These are phyloP conservation scores for Microctenopoma lineatum DNA, from an alignment of 2,797 vertebrate genomes.

Conservation along the genomic window DNA sequence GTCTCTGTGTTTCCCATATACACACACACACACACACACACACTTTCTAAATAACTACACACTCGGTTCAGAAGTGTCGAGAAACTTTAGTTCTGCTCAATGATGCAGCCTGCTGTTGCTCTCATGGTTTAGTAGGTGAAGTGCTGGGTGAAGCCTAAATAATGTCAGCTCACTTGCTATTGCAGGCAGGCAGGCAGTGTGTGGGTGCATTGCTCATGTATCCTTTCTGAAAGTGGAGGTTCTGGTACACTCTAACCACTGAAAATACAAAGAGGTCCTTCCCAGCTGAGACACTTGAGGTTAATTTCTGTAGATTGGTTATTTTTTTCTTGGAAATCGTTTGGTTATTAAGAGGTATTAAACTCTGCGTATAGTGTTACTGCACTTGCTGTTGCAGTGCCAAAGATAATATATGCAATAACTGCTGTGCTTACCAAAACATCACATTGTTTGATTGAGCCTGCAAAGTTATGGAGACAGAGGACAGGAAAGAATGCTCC, in stretches of 20 bases:
- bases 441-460: neutral
- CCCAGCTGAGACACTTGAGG: neutral
- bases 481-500: neutral
- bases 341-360: neutral
- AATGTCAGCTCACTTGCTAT: slow-evolving; percentile 42
- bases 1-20: neutral
- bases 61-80: neutral
- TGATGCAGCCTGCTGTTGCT: slow-evolving; percentile 10
- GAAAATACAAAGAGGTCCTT: slow-evolving; percentile 6
- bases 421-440: neutral
- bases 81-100: slow-evolving; percentile 26
- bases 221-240: slow-evolving; percentile 11
- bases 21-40: neutral
- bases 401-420: neutral
- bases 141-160: slow-evolving; percentile 41
- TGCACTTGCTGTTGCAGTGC: too few relatives aligned
- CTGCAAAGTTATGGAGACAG: neutral
- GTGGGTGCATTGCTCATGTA: slow-evolving; percentile 18
- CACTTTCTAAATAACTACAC: neutral
- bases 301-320: neutral
- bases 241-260: neutral
- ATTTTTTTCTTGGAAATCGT: too few relatives aligned
- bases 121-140: slow-evolving; percentile 22
- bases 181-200: slow-evolving; percentile 37
- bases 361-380: too few relatives aligned